Conservation (phyloP, 2,888 invertebrate species). For the Brenthis ino region DNA sequence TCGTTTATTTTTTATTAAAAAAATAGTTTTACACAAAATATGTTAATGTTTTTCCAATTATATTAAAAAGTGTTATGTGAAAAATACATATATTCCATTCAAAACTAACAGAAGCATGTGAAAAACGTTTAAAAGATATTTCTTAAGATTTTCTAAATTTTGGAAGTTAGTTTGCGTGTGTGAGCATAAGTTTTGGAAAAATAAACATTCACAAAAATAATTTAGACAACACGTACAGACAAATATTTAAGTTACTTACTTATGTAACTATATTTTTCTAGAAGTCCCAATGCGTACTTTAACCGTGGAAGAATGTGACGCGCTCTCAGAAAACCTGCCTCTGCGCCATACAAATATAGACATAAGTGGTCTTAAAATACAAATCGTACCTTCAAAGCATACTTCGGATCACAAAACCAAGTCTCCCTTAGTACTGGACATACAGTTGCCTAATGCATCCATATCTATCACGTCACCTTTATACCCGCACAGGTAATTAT, state of each 20-base stretch:
- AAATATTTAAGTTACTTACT: not conserved
- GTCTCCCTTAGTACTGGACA: conserved; percentile 48
- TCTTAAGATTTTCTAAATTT: no score
- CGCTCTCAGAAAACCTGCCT: conserved; percentile 63
- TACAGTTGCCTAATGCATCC: conserved; percentile 50
- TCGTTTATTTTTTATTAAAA: no score
- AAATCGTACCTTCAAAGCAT: conserved; percentile 60
- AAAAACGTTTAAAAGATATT: not conserved
- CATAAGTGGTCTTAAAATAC: conserved; percentile 48
- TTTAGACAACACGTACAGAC: no score
- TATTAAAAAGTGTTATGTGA: no score
- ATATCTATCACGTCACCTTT: conserved; percentile 54
- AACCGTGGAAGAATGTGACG: conserved; percentile 71
- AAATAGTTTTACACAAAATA: no score
- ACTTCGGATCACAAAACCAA: conserved; percentile 43
- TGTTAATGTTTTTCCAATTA: no score
- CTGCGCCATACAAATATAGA: conserved; percentile 52
- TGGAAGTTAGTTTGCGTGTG: no score
- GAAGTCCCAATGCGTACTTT: conserved; percentile 55
- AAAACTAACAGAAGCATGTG: no score
- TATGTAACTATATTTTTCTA: conserved; percentile 32
- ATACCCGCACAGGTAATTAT: conserved; percentile 64
- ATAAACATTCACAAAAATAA: no score
- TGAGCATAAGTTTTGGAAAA: no score
- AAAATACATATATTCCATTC: no score